Conservation (phyloP, 2,888 invertebrate species). For the Tenthredo amoena region DNA sequence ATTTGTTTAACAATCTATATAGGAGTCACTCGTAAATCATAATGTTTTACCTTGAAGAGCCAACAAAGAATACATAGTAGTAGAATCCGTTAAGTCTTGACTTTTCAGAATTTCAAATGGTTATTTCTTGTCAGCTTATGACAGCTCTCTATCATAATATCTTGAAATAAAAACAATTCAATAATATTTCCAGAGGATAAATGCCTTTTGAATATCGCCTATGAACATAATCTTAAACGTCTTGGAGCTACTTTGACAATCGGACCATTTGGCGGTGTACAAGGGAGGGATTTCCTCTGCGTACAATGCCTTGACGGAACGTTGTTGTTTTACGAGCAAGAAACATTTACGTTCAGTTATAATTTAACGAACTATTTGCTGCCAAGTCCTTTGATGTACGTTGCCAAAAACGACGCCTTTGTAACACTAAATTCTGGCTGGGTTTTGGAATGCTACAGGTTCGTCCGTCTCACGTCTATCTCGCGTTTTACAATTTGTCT, state of each 20-base stretch:
- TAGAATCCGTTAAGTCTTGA: not conserved
- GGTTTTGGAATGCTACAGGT: conserved; percentile 93
- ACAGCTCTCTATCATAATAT: not conserved
- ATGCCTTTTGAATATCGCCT: conserved; percentile 84
- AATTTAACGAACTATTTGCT: conserved; percentile 89
- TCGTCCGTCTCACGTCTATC: conserved; percentile 62
- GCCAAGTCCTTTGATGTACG: conserved; percentile 92
- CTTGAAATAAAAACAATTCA: not conserved
- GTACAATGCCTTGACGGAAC: conserved; percentile 95
- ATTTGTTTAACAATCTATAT: conserved; percentile 42
- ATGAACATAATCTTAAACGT: conserved; percentile 90
- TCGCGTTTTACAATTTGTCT: not conserved
- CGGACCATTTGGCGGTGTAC: conserved; percentile 93
- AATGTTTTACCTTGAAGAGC: conserved; percentile 32
- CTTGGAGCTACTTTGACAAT: conserved; percentile 88
- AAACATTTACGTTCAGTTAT: conserved; percentile 91
- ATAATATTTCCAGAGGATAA: conserved; percentile 82
- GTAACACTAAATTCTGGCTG: conserved; percentile 90
- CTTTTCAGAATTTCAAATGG: not conserved
- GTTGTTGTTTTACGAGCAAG: conserved; percentile 95
- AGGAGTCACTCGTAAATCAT: conserved; percentile 42
- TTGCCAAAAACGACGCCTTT: conserved; percentile 91
- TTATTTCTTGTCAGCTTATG: too few species aligned
- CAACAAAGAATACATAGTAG: conserved; percentile 3
- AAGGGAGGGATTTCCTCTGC: conserved; percentile 92